A percentile compares a stretch with the other conserved stretches of the same genome.
Conservation (phyloP, 2,888 invertebrate species). For the Coenonympha arcania region DNA sequence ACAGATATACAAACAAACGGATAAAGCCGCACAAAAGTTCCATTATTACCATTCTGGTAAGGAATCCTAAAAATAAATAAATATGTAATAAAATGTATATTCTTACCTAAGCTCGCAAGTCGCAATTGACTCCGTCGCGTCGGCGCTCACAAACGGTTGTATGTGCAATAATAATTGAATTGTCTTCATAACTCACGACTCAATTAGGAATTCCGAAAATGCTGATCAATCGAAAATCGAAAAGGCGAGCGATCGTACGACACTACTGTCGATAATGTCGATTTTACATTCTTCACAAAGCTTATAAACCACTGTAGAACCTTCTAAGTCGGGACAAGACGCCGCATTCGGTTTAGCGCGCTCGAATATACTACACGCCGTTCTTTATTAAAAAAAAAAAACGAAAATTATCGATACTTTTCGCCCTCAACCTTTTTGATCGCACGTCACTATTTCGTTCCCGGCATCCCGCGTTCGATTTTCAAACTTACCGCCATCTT, state of each 20-base stretch:
- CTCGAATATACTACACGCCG: conserved; percentile 36
- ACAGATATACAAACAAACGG: no score
- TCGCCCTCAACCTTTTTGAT: conserved; percentile 8
- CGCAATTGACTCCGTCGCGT: background rate
- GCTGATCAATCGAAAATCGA: conserved; percentile 37
- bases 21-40: no score
- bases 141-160: background rate
- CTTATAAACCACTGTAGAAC: conserved; percentile 31
- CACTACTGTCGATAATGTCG: conserved; percentile 33
- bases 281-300: conserved; percentile 36
- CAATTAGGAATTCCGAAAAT: conserved; percentile 20
- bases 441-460: conserved; percentile 35
- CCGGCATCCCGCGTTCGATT: conserved; percentile 21
- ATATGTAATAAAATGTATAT: no score
- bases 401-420: conserved; percentile 32
- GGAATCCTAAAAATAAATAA: no score
- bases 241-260: conserved; percentile 24
- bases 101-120: no score
- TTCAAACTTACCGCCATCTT: conserved; percentile 12
- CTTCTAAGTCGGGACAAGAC: conserved; percentile 26
- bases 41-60: no score
- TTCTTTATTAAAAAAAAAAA: conserved; percentile 3
- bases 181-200: background rate
- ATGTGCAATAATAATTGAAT: background rate
- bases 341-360: conserved; percentile 37